These are phyloP conservation scores for Coturnix japonica DNA, from an alignment of 2,113 vertebrate species.

Conservation along the genomic window DNA sequence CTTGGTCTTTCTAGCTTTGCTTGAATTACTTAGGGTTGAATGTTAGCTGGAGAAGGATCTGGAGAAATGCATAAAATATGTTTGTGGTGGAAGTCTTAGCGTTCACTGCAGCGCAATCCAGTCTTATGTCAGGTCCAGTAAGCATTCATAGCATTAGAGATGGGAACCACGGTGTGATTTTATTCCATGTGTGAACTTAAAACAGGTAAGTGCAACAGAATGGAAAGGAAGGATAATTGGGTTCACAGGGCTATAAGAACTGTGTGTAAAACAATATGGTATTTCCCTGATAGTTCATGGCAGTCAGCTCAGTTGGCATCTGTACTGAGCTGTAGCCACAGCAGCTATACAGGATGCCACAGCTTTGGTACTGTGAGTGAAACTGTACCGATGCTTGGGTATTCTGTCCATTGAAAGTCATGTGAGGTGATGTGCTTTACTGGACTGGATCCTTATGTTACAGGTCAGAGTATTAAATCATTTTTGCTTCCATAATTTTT, in stretches of 20 bases:
- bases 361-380: neutral
- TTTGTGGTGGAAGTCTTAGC: neutral
- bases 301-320: neutral
- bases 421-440: neutral
- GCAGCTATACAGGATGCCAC: neutral
- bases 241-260: neutral
- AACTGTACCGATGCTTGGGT: neutral
- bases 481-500: neutral
- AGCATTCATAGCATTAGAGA: neutral
- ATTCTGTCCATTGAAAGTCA: accelerated
- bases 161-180: neutral
- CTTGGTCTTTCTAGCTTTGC: neutral
- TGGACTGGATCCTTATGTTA: neutral
- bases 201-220: slow-evolving; percentile 39
- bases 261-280: neutral
- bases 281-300: neutral
- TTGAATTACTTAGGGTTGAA: neutral
- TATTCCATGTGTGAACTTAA: neutral
- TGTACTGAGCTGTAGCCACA: neutral
- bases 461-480: neutral
- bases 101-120: neutral
- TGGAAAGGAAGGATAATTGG: neutral
- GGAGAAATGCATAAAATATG: neutral
- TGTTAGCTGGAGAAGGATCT: neutral
- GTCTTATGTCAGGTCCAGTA: neutral